Evolutionary conservation across 2,888 invertebrate genomes (phyloP).

Genomic region (Periphyllus acericola): DNA sequence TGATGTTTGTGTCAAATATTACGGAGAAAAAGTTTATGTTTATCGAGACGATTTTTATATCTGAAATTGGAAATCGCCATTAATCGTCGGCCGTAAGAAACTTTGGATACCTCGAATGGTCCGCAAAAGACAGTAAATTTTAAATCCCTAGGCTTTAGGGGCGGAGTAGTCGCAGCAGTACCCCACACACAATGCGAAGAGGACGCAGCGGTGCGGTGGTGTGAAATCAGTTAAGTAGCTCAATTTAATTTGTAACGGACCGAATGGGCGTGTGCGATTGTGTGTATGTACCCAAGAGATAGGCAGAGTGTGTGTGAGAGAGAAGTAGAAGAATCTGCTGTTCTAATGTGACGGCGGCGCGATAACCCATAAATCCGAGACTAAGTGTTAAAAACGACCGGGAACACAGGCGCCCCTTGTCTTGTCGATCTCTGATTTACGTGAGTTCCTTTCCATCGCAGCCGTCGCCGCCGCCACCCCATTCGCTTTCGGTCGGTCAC

Average conservation of each 20-base stretch:
- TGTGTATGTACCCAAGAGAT: not conserved
- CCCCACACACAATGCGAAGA: not conserved
- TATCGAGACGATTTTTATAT: not conserved
- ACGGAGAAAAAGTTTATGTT: not conserved
- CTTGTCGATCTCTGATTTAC: constrained; percentile 61
- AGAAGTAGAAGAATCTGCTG: constrained; percentile 3
- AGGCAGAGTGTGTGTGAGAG: not conserved
- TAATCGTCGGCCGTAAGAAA: constrained; percentile 29
- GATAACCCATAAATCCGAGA: constrained; percentile 52
- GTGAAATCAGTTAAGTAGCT: constrained; percentile 57
- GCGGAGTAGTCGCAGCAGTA: constrained; percentile 5
- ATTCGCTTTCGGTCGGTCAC: constrained; percentile 35
- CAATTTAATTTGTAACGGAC: constrained; percentile 51
- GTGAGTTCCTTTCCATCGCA: constrained; percentile 20
- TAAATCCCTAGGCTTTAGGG: constrained; percentile 4
- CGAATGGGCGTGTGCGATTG: constrained; percentile 33
- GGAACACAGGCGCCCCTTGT: constrained; percentile 60
- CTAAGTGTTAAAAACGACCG: constrained; percentile 61
- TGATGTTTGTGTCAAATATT: not conserved
- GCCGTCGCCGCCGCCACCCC: not conserved
- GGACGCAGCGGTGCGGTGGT: not conserved
- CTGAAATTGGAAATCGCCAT: constrained; percentile 6
- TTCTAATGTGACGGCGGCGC: constrained; percentile 46
- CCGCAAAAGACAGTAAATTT: constrained; percentile 29
- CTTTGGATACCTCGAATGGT: constrained; percentile 27